Conservation (phyloP, 2,888 invertebrate species). For the Synanthedon andrenaeformis region DNA sequence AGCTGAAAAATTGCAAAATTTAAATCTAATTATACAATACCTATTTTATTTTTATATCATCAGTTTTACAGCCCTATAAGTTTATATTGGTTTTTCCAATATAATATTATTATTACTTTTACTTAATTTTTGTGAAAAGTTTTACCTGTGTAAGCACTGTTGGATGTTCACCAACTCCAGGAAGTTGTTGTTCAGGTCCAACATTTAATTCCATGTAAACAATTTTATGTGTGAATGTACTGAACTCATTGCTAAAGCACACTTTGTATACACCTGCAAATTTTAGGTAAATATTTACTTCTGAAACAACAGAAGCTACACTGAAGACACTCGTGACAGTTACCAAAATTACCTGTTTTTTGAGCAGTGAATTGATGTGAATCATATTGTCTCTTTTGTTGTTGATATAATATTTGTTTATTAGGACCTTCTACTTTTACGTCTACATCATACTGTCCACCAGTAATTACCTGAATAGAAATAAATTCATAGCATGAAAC, state of each 20-base stretch:
- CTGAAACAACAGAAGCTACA: neutral
- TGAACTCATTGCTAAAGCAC: conserved; percentile 99
- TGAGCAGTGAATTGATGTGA: conserved; percentile 87
- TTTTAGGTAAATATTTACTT: conserved; percentile 7
- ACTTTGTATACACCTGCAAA: conserved; percentile 82
- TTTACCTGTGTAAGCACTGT: conserved; percentile 92
- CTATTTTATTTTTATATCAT: neutral
- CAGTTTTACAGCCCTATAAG: neutral
- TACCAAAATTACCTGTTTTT: conserved; percentile 33
- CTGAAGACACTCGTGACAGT: neutral
- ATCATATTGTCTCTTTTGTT: conserved; percentile 95
- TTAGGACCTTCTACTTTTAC: conserved; percentile 89
- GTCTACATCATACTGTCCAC: conserved; percentile 98
- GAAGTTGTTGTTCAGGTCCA: conserved; percentile 88
- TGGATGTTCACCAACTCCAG: conserved; percentile 87
- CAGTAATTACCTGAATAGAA: conserved; percentile 89
- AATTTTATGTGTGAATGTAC: conserved; percentile 97
- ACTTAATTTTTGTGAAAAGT: neutral
- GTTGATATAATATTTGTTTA: conserved; percentile 89
- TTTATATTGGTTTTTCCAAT: neutral
- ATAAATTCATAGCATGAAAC: neutral
- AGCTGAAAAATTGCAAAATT: conserved; percentile 71
- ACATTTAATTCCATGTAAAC: conserved; percentile 99
- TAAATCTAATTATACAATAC: too few species aligned
- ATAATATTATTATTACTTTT: neutral